A percentile compares a stretch with the other conserved stretches of the same genome.
Conservation (phyloP, 2,888 invertebrate genomes). For the Xanthorhoe spadicearia region DNA sequence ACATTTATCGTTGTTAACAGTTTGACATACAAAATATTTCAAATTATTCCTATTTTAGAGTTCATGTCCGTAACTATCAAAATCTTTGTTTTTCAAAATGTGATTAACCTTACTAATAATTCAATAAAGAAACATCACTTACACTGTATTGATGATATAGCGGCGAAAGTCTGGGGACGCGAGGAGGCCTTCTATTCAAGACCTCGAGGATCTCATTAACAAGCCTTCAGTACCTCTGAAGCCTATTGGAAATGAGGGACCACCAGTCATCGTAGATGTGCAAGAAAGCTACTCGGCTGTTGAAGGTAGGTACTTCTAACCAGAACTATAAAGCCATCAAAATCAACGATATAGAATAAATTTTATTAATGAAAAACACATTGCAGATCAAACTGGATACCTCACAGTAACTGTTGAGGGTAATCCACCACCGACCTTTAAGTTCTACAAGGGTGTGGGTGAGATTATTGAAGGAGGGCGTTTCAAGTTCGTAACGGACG, state of each 20-base stretch:
- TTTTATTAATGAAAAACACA: conserved; percentile 5
- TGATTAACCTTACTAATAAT: conserved; percentile 61
- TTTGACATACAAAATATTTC: conserved; percentile 6
- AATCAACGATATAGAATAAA: conserved; percentile 2
- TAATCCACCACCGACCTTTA: conserved; percentile 96
- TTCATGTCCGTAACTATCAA: conserved; percentile 15
- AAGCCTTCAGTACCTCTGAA: conserved; percentile 95
- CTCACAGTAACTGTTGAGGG: conserved; percentile 97
- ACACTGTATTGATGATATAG: conserved; percentile 63
- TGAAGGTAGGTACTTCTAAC: conserved; percentile 94
- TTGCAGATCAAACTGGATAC: conserved; percentile 94
- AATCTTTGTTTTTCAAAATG: conserved; percentile 50
- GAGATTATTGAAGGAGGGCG: conserved; percentile 98
- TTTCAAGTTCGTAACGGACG: conserved; percentile 97
- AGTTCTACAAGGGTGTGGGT: conserved; percentile 96
- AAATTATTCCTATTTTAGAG: background rate
- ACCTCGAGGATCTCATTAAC: conserved; percentile 95
- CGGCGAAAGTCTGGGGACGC: conserved; percentile 96
- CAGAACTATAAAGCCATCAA: background rate
- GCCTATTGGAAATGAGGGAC: conserved; percentile 91
- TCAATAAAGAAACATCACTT: conserved; percentile 36
- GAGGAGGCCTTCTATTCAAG: conserved; percentile 94
- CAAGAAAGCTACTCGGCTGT: conserved; percentile 98
- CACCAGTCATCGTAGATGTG: conserved; percentile 95
- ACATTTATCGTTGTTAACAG: background rate